A percentile compares a stretch with the other conserved stretches of the same genome.
phyloP scores from a whole-genome alignment of 1,140 invertebrate genomes.

The Megalopta genalis region DNA sequence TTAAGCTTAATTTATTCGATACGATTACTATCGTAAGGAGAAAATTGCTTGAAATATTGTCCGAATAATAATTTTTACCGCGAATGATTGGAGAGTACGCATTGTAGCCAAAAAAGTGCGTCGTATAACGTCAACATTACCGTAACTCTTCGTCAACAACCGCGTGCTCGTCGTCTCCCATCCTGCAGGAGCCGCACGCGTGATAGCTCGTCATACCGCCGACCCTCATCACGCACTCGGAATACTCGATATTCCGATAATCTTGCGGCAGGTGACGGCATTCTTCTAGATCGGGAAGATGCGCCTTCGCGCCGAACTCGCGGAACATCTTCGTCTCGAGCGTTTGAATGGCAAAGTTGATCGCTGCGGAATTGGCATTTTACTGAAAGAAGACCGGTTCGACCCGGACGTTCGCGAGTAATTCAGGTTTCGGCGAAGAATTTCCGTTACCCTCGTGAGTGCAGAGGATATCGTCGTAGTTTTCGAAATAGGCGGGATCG shows the following conservation, averaged over 20 bases:
- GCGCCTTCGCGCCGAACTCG: conserved; percentile 82
- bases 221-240: conserved; percentile 84
- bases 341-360: conserved; percentile 82
- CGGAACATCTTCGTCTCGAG: conserved; percentile 82
- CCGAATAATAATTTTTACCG: too few species aligned
- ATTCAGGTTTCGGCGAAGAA: too few species aligned
- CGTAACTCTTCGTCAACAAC: conserved; percentile 83
- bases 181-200: conserved; percentile 84
- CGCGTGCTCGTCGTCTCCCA: conserved; percentile 77
- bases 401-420: too few species aligned
- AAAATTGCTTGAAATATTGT: too few species aligned
- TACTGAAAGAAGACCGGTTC: background rate
- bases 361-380: conserved; percentile 76
- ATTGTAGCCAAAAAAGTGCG: background rate
- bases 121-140: conserved; percentile 65
- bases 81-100: too few species aligned
- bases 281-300: conserved; percentile 83
- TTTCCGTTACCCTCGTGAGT: conserved; percentile 81
- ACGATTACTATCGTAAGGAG: too few species aligned
- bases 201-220: conserved; percentile 85
- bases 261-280: conserved; percentile 77
- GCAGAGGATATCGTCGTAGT: conserved; percentile 82
- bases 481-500: conserved; percentile 87
- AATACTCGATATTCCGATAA: conserved; percentile 81
- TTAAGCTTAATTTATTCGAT: too few species aligned